Percentiles rank a stretch among this genome's conserved stretches.
Conservation (phyloP, 2,797 vertebrate genomes). For the Galago senegalensis region DNA sequence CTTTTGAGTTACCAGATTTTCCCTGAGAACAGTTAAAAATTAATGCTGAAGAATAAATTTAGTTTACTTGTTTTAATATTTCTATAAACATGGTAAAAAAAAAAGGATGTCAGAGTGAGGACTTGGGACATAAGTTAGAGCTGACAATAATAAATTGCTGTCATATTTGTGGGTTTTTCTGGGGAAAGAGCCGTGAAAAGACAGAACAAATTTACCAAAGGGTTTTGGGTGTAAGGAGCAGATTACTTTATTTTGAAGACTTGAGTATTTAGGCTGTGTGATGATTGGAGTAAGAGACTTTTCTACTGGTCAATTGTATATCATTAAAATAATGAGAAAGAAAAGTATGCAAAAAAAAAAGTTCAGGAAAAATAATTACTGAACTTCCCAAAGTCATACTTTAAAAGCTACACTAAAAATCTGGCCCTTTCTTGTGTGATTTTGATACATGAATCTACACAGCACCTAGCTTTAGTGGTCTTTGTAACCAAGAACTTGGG, state of each 20-base stretch:
- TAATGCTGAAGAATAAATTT: not conserved
- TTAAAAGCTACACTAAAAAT: constrained; percentile 26
- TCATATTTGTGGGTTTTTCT: not conserved
- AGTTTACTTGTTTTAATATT: not conserved
- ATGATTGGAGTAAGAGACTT: not conserved
- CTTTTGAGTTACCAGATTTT: constrained; percentile 26
- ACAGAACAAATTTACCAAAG: constrained; percentile 19
- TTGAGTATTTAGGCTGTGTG: not conserved
- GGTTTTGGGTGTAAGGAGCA: not conserved
- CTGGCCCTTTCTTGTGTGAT: not conserved
- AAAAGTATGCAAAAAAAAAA: not conserved
- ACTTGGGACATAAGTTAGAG: not conserved
- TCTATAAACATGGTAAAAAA: constrained; percentile 10
- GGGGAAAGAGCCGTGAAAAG: not conserved
- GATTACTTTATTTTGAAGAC: constrained; percentile 39
- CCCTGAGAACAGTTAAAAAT: constrained; percentile 30
- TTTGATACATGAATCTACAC: not conserved
- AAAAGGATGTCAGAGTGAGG: not conserved
- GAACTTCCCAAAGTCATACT: constrained; percentile 18
- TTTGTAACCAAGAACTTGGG: not conserved
- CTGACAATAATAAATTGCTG: not conserved
- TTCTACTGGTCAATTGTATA: not conserved
- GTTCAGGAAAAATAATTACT: constrained; percentile 17
- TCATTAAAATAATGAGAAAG: not conserved
- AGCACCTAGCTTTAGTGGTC: not conserved